Base-by-base conservation (phyloP, 2,888 invertebrate genomes). In the Dromius quadrimaculatus region DNA sequence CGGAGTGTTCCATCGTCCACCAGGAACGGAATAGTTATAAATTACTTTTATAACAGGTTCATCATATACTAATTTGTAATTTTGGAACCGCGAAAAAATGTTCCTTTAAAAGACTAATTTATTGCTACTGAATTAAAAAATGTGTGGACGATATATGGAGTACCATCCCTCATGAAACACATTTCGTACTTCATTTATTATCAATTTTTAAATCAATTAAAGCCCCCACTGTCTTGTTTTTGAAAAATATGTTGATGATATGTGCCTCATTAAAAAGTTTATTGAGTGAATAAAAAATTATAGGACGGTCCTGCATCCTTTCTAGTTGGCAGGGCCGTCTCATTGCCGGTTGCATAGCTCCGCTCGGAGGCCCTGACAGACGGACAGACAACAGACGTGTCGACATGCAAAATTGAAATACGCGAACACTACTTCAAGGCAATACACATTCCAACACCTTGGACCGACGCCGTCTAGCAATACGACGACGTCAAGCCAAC, bases 391-490 rank as follows among this genome's bases (percentile, higher is more conserved):
- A 69, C 70, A 70, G 70, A 62, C 70, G 70, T 70, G 70, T 70
- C 70, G 70, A 70, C 70, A 70, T 70, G 70, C 62, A 70, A 70
- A 70, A 70, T 70, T 70, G 70, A 70, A 70, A 68, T 68, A 70
- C 70, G 70, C 62, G 70, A 70, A 28, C 61, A 62, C 43, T 45
- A 69, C 70, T 70, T 70, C 50, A 61, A 70, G 69, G 69, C 69
- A 70, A 70, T 70, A 70, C 70, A 70, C 70, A 70, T 70, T 70
- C 70, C 70, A 70, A 36, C 64, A 68, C 68, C 68, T 68, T 68
- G 41, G 45, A 22, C 47, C 22, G 19, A 19, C 6, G 59, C 36
- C 15, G 32, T 32, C 9, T 32, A 32, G n/a, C n/a, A n/a, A n/a
- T 19, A 22, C 23, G 47, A 11, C 47, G 23, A 47, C 8, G 11